phyloP scores from a whole-genome alignment of 2,113 vertebrate species.

The Pyxicephalus adspersus region DNA sequence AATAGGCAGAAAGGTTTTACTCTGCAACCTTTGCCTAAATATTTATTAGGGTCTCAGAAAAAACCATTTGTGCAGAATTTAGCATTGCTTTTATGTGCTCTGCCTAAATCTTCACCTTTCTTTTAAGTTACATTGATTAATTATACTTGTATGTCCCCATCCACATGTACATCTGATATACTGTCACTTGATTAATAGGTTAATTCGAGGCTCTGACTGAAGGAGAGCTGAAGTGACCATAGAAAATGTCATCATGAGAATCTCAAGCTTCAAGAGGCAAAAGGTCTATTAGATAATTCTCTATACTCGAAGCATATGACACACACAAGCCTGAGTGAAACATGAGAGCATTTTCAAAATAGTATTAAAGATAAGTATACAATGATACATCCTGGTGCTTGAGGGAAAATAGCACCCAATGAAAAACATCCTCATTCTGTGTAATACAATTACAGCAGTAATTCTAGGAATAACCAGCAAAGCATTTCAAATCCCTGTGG shows the following conservation, averaged over 20 bases:
- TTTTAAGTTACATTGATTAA: conserved; percentile 16
- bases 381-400: conserved; percentile 2
- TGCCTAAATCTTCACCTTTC: not conserved
- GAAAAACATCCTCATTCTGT: not conserved
- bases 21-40: conserved; percentile 15
- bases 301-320: not conserved
- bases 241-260: conserved; percentile 40
- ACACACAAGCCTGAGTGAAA: not conserved
- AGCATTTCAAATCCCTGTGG: conserved; percentile 5
- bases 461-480: conserved; percentile 10
- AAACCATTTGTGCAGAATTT: conserved; percentile 8
- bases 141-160: conserved; percentile 19
- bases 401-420: conserved; percentile 1
- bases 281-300: conserved; percentile 21
- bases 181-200: conserved; percentile 43
- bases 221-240: conserved; percentile 6
- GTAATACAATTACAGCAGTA: conserved; percentile 26
- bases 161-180: conserved; percentile 13
- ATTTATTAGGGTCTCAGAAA: conserved; percentile 9
- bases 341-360: not conserved
- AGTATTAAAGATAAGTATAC: conserved; percentile 1
- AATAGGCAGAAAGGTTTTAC: not conserved
- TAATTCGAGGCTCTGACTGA: not conserved
- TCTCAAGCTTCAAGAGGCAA: conserved; percentile 16
- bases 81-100: conserved; percentile 11